Evolutionary conservation across 2,888 invertebrate species (phyloP), one percentile per base, ranked within the genome.

Genomic region (Morpho deidamia): DNA sequence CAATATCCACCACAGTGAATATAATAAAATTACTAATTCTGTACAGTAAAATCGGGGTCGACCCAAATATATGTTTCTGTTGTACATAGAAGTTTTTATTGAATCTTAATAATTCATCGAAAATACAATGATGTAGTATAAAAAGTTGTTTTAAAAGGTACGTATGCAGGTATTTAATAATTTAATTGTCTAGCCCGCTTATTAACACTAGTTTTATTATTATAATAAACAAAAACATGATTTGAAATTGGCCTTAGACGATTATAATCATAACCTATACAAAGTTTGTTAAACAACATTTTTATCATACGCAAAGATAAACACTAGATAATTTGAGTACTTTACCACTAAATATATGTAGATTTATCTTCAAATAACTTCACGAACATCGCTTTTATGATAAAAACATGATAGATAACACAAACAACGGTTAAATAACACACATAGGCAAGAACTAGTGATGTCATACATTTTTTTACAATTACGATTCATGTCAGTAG

Each of bases 321-420:
- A 72, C 78, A 80, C 80, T 78, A 87, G 84, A 86, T 86, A 84
- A 70, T 54, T 65, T 61, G 70, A 69, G 59, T 72, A 78, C 73
- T 74, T 84, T 88, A 89, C 88, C 88, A 86, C 80, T 76, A 79
- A 76, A 80, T 75, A 78, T 67, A 69, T 67, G 73, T 72, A 74
- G 75, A 79, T 82, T 81, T 78, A 76, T 69, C 71, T 73, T 74
- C 72, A 81, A 74, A 79, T 70, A 80, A 79, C 68, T 73, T 72
- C 77, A 78, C 76, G 83, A 83, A 79, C 83, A 85, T 80, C 79
- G 83, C 79, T 82, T 84, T 85, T 48, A 83, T 77, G 87, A 85
- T 89, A 88, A 89, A 89, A 88, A 89, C 88, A 88, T 83, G 81
- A 85, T 77, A 82, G 78, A 79, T 81, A 83, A 81, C 83, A 84